Conservation (phyloP, 2,888 invertebrate species). For the Eurytoma adleriae region DNA sequence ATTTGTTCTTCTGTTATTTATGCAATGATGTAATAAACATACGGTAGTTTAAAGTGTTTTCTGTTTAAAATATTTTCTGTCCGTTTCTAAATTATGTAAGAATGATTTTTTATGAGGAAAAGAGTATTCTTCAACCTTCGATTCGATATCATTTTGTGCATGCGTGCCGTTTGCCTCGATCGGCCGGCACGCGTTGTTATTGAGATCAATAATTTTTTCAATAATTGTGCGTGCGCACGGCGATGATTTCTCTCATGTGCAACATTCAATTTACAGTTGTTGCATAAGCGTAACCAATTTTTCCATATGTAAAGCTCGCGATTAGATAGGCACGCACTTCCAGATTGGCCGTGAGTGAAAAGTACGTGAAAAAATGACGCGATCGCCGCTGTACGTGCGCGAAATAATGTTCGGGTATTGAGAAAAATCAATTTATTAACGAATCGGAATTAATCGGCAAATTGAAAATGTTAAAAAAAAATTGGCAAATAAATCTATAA, state of each 20-base stretch:
- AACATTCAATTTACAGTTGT: conserved; percentile 10
- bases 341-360: conserved; percentile 17
- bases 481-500: background rate
- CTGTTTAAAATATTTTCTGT: too few relatives aligned
- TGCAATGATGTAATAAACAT: too few relatives aligned
- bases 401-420: too few relatives aligned
- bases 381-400: background rate
- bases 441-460: background rate
- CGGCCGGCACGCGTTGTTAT: background rate
- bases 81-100: too few relatives aligned
- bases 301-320: conserved; percentile 33
- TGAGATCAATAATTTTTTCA: too few relatives aligned
- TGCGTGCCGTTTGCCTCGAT: conserved; percentile 21
- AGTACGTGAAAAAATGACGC: conserved; percentile 17
- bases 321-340: conserved; percentile 4
- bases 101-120: too few relatives aligned
- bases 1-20: too few relatives aligned
- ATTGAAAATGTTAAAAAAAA: background rate
- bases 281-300: conserved; percentile 47
- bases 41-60: too few relatives aligned
- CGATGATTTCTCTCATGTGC: conserved; percentile 11
- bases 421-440: background rate
- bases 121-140: too few relatives aligned
- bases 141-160: background rate
- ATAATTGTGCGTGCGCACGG: background rate